Evolutionary conservation across 2,888 invertebrate species (phyloP), one percentile per base, ranked within the genome.

Genomic region (Marronus borbonicus): DNA sequence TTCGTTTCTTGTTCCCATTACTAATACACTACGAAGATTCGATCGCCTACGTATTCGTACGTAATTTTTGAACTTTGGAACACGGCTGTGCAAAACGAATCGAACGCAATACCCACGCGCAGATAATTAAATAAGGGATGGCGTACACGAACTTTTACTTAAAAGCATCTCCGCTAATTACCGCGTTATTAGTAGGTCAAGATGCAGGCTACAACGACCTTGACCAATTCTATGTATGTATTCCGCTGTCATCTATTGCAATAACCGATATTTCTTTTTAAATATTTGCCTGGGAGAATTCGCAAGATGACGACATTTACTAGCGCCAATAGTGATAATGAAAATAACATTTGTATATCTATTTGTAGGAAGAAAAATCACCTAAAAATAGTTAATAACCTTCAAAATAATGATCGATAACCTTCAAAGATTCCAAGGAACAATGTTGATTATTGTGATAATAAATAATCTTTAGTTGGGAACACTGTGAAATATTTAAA

Each of bases 131-230:
- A 28, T 24, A 62, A 28, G 31, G 62, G 62, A 31, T 62, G 62
- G 62, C 62, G 62, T 62, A 12, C 62, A 62, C 31, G 62, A 31
- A 31, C 28, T 7, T 28, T 62, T 62, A 28, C 31, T 39, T 50
- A 50, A 20, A 68, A 68, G 50, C 14, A 50, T 50, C 4, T n/a
- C 28, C 55, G 55, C n/a, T 74, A 74, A 74, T 74, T 74, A 44
- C 50, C 39, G 39, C 17, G 24, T 50, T 68, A 74, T 74, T 74
- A 39, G n/a, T 74, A 44, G 72, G 72, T 74, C 72, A 58, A 44
- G 28, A 14, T 39, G 60, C 60, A 74, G 62, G 60, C 72, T 74
- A 62, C 72, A 74, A 74, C 60, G 49, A 74, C 72, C 72, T 74
- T 74, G 72, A 62, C 60, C 44, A 24, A n/a, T 20, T 62, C 24